A percentile compares a stretch with the other conserved stretches of the same genome.
Evolutionary conservation across 30 jellyfish, hydroid and myxozoan genomes (phyloP).

Genomic region (Hydra vulgaris): DNA sequence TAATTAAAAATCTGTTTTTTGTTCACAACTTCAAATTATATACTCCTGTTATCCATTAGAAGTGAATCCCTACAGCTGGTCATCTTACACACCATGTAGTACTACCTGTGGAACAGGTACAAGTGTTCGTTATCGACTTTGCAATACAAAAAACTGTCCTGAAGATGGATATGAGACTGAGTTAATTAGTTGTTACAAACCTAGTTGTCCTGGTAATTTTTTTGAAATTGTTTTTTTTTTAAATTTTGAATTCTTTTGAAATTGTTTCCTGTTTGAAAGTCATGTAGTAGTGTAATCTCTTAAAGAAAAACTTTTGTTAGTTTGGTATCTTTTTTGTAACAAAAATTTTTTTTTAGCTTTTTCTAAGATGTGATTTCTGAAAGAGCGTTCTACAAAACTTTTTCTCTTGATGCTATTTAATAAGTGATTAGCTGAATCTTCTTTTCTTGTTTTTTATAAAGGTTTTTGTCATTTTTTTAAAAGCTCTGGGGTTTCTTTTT

Average conservation of each 20-base stretch:
- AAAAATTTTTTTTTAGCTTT: too few species aligned
- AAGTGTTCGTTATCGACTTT: slow-evolving; percentile 75
- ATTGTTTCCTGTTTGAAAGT: too few species aligned
- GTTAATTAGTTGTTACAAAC: slow-evolving; percentile 72
- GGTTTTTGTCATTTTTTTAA: too few species aligned
- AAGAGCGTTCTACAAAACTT: too few species aligned
- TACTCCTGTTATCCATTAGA: slow-evolving; percentile 18
- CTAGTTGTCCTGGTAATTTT: slow-evolving; percentile 87
- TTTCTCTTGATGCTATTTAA: too few species aligned
- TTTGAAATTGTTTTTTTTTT: neutral
- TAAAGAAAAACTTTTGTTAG: too few species aligned
- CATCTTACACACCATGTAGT: slow-evolving; percentile 83
- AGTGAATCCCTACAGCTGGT: slow-evolving; percentile 79
- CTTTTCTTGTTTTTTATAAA: too few species aligned
- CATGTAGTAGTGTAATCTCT: too few species aligned
- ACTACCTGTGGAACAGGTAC: slow-evolving; percentile 85
- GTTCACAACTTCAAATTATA: neutral
- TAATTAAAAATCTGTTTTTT: neutral
- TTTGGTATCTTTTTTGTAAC: too few species aligned
- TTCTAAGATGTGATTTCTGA: too few species aligned
- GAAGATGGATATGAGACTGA: slow-evolving; percentile 90
- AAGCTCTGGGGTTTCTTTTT: too few species aligned
- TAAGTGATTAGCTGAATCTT: too few species aligned
- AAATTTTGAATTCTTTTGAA: neutral
- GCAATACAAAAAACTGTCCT: slow-evolving; percentile 63